Conservation (phyloP, 2,888 invertebrate genomes). For the Athalia rosae region DNA sequence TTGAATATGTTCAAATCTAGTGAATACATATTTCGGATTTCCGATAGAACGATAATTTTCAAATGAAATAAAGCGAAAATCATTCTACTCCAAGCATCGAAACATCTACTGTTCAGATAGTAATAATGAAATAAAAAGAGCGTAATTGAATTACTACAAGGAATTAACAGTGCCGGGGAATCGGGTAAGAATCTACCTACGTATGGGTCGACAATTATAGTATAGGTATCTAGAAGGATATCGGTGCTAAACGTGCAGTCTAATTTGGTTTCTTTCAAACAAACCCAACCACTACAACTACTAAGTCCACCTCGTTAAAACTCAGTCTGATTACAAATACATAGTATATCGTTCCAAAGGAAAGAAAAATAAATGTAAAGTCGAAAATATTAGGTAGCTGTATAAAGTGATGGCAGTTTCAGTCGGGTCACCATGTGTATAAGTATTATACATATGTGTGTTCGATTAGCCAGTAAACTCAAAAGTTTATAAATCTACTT, state of each 20-base stretch:
- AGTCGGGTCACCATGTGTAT: conserved; percentile 26
- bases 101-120: no score
- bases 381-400: conserved; percentile 7
- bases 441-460: no score
- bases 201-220: not conserved
- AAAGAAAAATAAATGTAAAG: not conserved
- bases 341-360: not conserved
- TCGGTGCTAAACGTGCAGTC: conserved; percentile 41
- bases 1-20: not conserved
- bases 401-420: conserved; percentile 4
- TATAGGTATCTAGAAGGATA: conserved; percentile 6
- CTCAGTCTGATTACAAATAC: not conserved
- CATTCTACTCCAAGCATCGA: no score
- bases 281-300: conserved; percentile 36
- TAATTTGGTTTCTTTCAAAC: not conserved
- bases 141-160: no score
- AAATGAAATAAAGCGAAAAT: no score
- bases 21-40: no score
- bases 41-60: no score
- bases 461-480: conserved; percentile 12
- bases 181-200: not conserved
- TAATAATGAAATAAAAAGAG: no score
- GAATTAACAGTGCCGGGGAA: no score
- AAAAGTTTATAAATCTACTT: not conserved
- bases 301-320: conserved; percentile 34